phyloP scores from a whole-genome alignment of 1,140 invertebrate species.

The Lamellibrachia luymesi region DNA sequence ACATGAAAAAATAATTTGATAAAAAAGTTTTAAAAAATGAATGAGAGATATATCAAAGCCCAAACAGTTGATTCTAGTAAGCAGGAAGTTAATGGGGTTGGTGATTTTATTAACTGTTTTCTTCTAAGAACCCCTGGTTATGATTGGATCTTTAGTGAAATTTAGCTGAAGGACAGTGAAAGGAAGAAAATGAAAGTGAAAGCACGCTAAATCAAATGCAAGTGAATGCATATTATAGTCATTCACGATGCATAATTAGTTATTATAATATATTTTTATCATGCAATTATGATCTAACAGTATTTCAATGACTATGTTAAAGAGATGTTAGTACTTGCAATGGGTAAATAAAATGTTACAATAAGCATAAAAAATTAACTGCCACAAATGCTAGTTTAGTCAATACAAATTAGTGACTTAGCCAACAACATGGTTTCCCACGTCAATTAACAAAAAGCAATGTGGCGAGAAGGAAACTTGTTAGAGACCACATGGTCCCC shows the following conservation, averaged over 20 bases:
- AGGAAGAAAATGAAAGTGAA: background rate
- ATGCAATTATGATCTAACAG: background rate
- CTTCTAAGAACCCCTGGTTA: background rate
- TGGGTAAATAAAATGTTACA: background rate
- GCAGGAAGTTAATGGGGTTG: background rate
- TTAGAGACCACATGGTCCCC: background rate
- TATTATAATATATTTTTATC: background rate
- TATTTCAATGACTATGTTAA: background rate
- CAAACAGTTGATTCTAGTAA: background rate
- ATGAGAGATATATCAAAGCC: background rate
- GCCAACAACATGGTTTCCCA: background rate
- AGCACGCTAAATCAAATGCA: background rate
- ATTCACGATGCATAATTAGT: background rate
- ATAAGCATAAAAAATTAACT: background rate
- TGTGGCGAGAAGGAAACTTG: conserved; percentile 3
- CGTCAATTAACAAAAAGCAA: background rate
- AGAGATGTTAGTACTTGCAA: background rate
- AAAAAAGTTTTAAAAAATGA: background rate
- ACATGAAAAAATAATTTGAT: background rate
- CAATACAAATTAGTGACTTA: background rate
- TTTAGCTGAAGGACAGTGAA: background rate
- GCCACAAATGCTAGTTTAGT: background rate
- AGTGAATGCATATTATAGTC: background rate
- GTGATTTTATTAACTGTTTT: background rate
- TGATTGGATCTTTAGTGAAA: background rate